Evolutionary conservation across 2,113 vertebrate species (phyloP), one percentile per base, ranked within the genome.

Genomic region (Labeo catla): DNA sequence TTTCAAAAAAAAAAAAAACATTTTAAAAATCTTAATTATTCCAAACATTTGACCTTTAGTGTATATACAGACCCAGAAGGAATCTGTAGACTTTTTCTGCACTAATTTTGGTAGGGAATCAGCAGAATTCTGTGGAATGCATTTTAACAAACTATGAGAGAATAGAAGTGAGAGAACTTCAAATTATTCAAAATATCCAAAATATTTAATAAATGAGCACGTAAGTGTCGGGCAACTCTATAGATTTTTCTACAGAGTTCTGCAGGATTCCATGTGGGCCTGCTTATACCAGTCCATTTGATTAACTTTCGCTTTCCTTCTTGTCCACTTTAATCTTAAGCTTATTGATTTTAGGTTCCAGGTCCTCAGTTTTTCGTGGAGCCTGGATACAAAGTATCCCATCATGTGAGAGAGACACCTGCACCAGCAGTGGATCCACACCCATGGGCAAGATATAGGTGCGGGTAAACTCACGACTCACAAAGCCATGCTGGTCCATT

Each of bases 401-500:
- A 0, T 97, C 96, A 0, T 97, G 96, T 76, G 96, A 95, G 89
- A 97, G 86, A 0, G 92, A 94, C 4, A 96, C 95, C 19, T 93
- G 95, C 72, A 97, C 93, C 66, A 96, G 89, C 85, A 96, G 88
- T 23, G 96, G 96, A 63, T 97, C 95, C 0, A 95, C 96, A 36
- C 96, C 96, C 45, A 96, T 90, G 0, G 96, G 96, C 59, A 97
- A 94, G 87, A 97, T 93, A 47, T 97, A 97, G 78, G 96, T 97
- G 89, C 96, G 95, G 85, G 95, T 97, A 91, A 97, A 97, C 88
- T 96, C 95, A 4, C 96, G 90, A 70, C 95, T 92, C 87, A 97
- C 88, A 84, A 97, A 97, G 74, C 96, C 96, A 0, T 97, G 96
- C 63, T 94, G 93, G 49, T 97, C 96, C 4, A 94, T 91, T 78